Conservation (phyloP, 1,140 invertebrate genomes). For the Aphaenogaster ashmeadi region DNA sequence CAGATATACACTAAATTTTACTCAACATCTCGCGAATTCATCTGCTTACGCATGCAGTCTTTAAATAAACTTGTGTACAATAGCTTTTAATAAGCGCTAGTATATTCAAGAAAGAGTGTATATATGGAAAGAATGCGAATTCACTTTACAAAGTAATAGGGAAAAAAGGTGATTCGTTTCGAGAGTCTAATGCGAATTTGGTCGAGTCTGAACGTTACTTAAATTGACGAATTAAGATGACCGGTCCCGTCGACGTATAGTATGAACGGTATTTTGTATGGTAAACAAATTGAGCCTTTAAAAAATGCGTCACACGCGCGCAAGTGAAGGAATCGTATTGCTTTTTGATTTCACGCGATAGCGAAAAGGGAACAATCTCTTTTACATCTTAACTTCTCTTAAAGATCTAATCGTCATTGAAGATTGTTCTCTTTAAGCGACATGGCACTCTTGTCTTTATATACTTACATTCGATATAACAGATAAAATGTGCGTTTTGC, state of each 20-base stretch:
- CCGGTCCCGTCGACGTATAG: not conserved
- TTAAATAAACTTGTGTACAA: not conserved
- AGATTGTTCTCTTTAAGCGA: conserved; percentile 27
- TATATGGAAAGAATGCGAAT: not conserved
- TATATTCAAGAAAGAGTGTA: not conserved
- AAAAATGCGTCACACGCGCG: not conserved
- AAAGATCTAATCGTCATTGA: conserved; percentile 1
- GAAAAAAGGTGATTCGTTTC: not conserved
- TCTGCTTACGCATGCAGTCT: no score
- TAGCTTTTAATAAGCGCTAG: not conserved
- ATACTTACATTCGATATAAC: conserved; percentile 18
- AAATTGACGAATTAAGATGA: not conserved
- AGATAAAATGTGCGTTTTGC: conserved; percentile 34
- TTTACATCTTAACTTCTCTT: not conserved
- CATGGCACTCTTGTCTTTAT: conserved; percentile 40
- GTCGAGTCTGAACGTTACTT: conserved; percentile 12
- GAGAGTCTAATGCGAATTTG: conserved; percentile 1
- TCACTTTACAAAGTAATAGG: conserved; percentile 26
- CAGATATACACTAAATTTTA: not conserved
- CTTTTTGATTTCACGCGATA: conserved; percentile 26
- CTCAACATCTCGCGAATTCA: not conserved
- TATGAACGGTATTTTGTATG: not conserved
- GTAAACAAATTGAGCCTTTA: conserved; percentile 25
- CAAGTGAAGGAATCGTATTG: conserved; percentile 13
- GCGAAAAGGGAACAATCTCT: not conserved